Conservation (phyloP, 2,113 vertebrate species). For the Cyanocitta stelleri region DNA sequence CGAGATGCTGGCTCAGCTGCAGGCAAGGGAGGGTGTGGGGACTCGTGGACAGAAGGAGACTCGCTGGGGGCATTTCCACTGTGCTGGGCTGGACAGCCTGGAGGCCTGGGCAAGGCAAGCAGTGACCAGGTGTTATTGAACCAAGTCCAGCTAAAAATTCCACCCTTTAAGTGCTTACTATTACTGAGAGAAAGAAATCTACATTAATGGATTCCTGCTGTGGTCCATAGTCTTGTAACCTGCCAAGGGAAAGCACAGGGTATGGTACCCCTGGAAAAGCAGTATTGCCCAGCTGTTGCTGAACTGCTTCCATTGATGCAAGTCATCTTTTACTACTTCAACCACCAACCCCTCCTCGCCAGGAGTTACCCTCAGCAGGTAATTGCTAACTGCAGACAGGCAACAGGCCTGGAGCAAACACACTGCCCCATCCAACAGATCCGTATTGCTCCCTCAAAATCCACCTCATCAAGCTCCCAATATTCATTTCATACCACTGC, state of each 20-base stretch:
- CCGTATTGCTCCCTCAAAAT: not conserved
- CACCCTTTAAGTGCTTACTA: not conserved
- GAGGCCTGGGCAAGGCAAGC: conserved; percentile 75
- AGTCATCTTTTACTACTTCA: not conserved
- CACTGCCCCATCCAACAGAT: not conserved
- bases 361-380: not conserved
- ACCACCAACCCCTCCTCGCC: not conserved
- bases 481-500: not conserved
- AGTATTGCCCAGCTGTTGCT: not conserved
- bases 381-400: not conserved
- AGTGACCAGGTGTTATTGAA: not conserved
- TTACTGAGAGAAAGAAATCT: not conserved
- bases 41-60: conserved; percentile 80
- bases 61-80: conserved; percentile 80
- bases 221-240: not conserved
- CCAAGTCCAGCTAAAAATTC: not conserved
- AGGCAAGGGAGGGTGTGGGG: conserved; percentile 81
- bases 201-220: not conserved
- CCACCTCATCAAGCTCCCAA: not conserved
- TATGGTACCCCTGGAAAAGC: not conserved
- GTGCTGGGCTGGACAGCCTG: conserved; percentile 82
- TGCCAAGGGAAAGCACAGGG: not conserved
- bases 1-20: conserved; percentile 83
- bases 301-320: not conserved
- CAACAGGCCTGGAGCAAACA: not conserved